phyloP scores from a whole-genome alignment of 2,113 vertebrate species.

The Laticauda colubrina region DNA sequence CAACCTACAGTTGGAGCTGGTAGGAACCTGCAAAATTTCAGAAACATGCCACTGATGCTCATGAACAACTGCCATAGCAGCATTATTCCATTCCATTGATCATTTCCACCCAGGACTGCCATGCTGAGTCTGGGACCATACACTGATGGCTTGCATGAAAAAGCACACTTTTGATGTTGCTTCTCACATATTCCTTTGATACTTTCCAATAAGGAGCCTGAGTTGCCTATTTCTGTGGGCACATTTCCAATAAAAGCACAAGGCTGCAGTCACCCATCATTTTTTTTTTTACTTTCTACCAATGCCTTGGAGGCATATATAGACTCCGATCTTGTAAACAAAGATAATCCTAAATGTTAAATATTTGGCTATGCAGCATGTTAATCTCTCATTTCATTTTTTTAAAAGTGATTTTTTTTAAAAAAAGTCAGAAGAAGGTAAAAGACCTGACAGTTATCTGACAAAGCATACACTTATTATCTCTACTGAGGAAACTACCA shows the following conservation, averaged over 20 bases:
- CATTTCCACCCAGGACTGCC: background rate
- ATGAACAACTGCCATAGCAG: background rate
- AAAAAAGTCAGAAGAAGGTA: background rate
- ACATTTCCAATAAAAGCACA: background rate
- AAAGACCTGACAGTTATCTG: background rate
- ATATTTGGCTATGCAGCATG: background rate
- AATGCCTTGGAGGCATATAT: background rate
- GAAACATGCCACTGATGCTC: background rate
- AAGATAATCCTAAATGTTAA: background rate
- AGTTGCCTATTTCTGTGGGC: background rate
- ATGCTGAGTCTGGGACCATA: background rate
- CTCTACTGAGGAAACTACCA: background rate
- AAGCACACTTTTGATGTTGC: background rate
- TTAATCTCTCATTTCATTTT: background rate
- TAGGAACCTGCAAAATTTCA: background rate
- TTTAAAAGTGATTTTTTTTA: background rate
- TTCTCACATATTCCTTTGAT: background rate
- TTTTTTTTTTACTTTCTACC: background rate
- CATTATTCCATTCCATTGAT: background rate
- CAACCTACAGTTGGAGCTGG: background rate
- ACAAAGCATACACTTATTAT: background rate
- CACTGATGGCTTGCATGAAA: background rate
- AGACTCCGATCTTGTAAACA: background rate
- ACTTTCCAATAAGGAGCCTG: background rate
- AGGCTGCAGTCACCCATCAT: background rate